phyloP scores from a whole-genome alignment of 2,888 invertebrate genomes.

The Pycnomerus fuliginosus region DNA sequence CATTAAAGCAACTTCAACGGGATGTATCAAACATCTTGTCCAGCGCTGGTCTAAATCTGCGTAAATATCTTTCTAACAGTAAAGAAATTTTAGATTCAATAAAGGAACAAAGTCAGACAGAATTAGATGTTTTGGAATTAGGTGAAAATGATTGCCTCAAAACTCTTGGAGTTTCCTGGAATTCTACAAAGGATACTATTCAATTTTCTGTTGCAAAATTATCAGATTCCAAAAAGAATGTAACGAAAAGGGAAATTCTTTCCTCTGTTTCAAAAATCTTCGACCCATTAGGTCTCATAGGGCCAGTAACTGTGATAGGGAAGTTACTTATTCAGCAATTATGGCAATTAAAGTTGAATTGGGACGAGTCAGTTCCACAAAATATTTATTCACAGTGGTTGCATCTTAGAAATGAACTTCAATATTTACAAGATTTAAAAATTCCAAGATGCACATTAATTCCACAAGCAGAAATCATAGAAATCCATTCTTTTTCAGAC shows the following conservation, averaged over 20 bases:
- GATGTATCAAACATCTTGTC: background rate
- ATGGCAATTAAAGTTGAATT: background rate
- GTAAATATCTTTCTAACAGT: background rate
- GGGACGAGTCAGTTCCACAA: constrained; percentile 1
- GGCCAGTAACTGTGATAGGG: background rate
- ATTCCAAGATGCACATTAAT: background rate
- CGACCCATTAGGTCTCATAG: background rate
- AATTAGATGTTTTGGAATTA: background rate
- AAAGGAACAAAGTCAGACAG: too few relatives aligned
- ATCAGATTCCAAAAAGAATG: background rate
- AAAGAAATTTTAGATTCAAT: too few relatives aligned
- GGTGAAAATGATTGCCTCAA: background rate
- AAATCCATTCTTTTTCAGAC: background rate
- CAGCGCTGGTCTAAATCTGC: background rate
- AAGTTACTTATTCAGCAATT: background rate
- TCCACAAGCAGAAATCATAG: background rate
- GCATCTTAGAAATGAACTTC: background rate
- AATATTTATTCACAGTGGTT: background rate
- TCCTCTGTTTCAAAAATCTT: background rate
- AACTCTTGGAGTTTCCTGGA: background rate
- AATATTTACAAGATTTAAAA: too few relatives aligned
- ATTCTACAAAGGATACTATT: background rate
- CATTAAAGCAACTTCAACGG: background rate
- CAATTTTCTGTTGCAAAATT: background rate
- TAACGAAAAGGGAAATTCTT: background rate